A percentile compares a stretch with the other conserved stretches of the same genome.
phyloP scores from a whole-genome alignment of 2,113 vertebrate genomes.

The Erythrolamprus reginae region DNA sequence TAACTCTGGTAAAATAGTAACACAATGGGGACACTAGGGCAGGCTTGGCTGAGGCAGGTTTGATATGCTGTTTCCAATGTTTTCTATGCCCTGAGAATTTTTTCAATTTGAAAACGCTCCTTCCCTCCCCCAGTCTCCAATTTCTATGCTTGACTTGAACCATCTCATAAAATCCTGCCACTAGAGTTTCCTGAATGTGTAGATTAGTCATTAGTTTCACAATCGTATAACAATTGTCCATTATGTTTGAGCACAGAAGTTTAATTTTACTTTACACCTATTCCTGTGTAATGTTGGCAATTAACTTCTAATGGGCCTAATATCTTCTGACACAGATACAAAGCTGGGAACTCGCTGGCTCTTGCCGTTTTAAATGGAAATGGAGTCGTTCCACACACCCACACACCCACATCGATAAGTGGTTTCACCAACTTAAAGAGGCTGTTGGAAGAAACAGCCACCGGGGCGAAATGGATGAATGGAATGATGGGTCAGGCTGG shows the following conservation, averaged over 20 bases:
- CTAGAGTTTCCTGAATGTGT: neutral
- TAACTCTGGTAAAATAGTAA: neutral
- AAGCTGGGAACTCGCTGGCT: neutral
- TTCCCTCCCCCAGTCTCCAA: neutral
- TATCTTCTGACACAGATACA: neutral
- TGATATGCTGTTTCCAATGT: neutral
- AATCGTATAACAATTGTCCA: neutral
- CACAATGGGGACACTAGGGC: neutral
- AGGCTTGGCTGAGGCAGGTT: neutral
- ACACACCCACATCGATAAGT: neutral
- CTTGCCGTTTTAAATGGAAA: neutral
- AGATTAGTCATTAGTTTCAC: neutral
- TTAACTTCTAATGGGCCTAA: neutral
- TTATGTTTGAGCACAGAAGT: neutral
- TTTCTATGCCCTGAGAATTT: neutral
- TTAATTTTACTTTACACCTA: constrained; percentile 8
- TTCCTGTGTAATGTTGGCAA: neutral
- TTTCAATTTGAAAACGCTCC: neutral
- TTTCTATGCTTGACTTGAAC: neutral
- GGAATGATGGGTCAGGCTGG: too few relatives aligned
- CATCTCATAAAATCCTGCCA: neutral
- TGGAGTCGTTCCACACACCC: neutral
- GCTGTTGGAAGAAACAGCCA: neutral
- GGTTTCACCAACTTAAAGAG: neutral
- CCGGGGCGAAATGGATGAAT: neutral